Evolutionary conservation across 2,113 vertebrate genomes (phyloP), one percentile per base, ranked within the genome.

Genomic region (Atherinomorus stipes): DNA sequence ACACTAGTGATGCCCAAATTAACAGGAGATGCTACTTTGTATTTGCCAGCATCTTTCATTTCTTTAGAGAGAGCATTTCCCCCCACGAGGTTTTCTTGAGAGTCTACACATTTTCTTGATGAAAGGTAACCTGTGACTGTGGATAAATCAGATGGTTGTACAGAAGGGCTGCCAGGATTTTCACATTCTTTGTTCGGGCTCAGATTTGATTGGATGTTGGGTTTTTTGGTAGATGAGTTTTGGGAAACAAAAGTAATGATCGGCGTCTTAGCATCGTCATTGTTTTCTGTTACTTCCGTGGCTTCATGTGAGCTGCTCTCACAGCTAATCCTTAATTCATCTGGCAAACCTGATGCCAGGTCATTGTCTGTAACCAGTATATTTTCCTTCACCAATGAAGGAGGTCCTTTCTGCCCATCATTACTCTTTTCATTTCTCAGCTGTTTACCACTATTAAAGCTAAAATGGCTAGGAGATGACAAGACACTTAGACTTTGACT

Each of bases 401-500:
- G 16, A 34, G 15, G 18, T 73, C 15, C 66, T 7, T 70, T 52
- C 66, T 70, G 77, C 10, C 19, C 34, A 40, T 64, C 56, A 74
- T 85, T 47, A 5, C 38, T 42, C 5, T 15, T 45, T 52, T 84
- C 71, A 57, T 69, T 68, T 51, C 0, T 51, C 19, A 23, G 22
- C 21, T 49, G 42, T 22, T 67, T 13, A 49, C 63, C 54, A 22
- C 15, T 9, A 12, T 78, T 56, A 62, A 47, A 81, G 59, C 62
- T 42, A 52, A 73, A 45, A 40, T 73, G 25, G 65, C 19, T 71
- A 12, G 54, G 31, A 53, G 57, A 38, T 11, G 78, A 40, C 59
- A 80, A 56, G 0, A 57, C 13, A 47, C 37, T 73, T 37, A 74
- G 19, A 68, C 79, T 85, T 50, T 70, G 62, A 71, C 53, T 81